A percentile compares a stretch with the other conserved stretches of the same genome.
These are phyloP conservation scores for Wiebesia pumilae DNA, from an alignment of 1,140 invertebrate species.

Conservation along the genomic window DNA sequence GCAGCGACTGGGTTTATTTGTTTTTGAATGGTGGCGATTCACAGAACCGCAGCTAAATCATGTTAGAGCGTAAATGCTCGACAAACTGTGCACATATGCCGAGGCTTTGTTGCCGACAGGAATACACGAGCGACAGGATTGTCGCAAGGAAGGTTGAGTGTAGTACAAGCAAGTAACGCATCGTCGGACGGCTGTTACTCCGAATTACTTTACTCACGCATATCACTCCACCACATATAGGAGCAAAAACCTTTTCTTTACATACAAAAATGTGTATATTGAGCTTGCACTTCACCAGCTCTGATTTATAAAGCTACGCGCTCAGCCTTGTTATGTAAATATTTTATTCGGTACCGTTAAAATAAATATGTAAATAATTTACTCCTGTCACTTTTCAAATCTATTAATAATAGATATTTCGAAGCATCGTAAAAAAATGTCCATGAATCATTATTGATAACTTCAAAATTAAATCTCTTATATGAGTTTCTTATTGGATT, in stretches of 20 bases:
- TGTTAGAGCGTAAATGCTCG: conserved; percentile 5
- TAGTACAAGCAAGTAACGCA: neutral
- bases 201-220: neutral
- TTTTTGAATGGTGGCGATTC: neutral
- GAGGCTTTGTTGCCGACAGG: conserved; percentile 22
- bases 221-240: too few species aligned
- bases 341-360: neutral
- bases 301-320: neutral
- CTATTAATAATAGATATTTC: too few species aligned
- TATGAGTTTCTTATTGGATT: too few species aligned
- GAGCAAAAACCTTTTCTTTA: neutral
- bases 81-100: conserved; percentile 31
- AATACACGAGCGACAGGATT: conserved; percentile 23
- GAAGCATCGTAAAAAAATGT: too few species aligned
- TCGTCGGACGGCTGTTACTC: neutral
- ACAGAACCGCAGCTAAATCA: neutral
- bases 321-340: neutral
- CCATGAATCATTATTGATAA: too few species aligned
- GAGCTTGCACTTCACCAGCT: too few species aligned
- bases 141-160: neutral
- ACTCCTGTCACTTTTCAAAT: too few species aligned
- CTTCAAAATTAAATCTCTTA: too few species aligned
- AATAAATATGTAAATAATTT: neutral
- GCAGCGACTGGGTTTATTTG: conserved; percentile 9
- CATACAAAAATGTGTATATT: neutral